phyloP scores from a whole-genome alignment of 2,113 vertebrate genomes.

The Camelus dromedarius region DNA sequence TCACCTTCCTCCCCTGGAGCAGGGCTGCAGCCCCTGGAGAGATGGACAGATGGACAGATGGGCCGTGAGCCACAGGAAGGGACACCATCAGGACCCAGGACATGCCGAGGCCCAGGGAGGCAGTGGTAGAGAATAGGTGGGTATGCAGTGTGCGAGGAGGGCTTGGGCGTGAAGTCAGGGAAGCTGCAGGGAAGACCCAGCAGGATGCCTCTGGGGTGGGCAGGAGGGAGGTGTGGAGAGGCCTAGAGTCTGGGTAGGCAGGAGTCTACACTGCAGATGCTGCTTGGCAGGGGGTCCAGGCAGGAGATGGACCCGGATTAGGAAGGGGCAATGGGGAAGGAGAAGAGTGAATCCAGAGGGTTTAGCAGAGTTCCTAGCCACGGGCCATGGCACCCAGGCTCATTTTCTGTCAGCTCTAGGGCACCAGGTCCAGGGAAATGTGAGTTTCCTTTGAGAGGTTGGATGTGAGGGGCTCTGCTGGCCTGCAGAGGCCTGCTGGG shows the following conservation, averaged over 20 bases:
- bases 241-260: no score
- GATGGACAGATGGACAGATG: fast-evolving
- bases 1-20: neutral
- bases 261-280: neutral
- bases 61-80: neutral
- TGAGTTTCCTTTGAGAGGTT: neutral
- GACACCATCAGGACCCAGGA: neutral
- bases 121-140: no score
- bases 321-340: neutral
- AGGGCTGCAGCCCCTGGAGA: neutral
- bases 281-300: neutral
- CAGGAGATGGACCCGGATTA: neutral
- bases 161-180: neutral
- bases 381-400: neutral
- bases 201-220: neutral
- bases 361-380: neutral
- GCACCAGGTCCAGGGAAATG: neutral
- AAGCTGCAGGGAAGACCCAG: neutral
- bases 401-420: neutral
- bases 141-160: neutral
- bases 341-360: neutral
- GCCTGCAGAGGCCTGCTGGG: neutral
- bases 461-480: neutral
- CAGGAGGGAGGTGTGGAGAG: neutral
- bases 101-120: neutral